Conservation (phyloP, 2,888 invertebrate genomes). For the Dicyrtoma fusca region DNA sequence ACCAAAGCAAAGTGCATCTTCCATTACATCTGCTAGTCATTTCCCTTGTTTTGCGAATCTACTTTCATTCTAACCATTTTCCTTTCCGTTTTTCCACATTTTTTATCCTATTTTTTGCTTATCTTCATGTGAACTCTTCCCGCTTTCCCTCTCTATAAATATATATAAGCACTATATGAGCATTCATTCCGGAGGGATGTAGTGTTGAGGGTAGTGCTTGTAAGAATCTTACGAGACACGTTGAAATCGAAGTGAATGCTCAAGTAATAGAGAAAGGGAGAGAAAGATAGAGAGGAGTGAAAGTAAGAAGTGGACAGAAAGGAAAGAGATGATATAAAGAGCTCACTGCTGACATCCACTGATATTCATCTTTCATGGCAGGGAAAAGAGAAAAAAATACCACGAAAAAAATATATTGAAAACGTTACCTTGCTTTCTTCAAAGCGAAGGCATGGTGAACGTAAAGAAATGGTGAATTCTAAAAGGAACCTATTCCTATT, state of each 20-base stretch:
- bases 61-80: slow-evolving; percentile 8
- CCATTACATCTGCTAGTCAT: slow-evolving; percentile 9
- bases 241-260: not conserved
- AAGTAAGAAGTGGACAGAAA: too few species aligned
- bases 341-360: too few species aligned
- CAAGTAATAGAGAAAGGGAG: not conserved
- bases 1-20: not conserved
- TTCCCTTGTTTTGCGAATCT: not conserved
- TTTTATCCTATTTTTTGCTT: not conserved
- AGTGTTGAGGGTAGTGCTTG: not conserved
- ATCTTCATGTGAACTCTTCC: not conserved
- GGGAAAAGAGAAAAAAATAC: not conserved
- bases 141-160: not conserved
- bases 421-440: not conserved
- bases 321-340: too few species aligned
- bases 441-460: not conserved
- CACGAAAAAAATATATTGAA: slow-evolving; percentile 3
- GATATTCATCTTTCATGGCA: too few species aligned
- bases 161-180: too few species aligned
- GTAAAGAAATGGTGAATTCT: not conserved
- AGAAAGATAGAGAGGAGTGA: not conserved
- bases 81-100: not conserved
- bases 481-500: not conserved
- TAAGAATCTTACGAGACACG: not conserved
- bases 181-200: not conserved